phyloP scores from a whole-genome alignment of 2,888 invertebrate species.

The Hipparchia sbordonii region DNA sequence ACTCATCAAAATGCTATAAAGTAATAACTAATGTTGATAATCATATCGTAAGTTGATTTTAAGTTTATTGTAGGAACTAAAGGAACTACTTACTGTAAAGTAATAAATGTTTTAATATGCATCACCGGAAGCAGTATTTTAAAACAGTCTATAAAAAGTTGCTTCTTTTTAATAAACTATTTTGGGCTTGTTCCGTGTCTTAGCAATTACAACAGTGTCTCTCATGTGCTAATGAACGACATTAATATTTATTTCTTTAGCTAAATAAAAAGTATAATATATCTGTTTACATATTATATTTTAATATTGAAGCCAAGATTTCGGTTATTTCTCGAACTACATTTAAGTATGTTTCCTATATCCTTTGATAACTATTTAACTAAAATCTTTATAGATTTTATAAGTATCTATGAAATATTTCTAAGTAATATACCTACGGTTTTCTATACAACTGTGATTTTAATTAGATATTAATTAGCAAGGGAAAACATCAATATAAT shows the following conservation, averaged over 20 bases:
- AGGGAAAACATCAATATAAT: too few species aligned
- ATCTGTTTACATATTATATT: neutral
- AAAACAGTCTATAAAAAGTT: constrained; percentile 52
- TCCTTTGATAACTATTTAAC: neutral
- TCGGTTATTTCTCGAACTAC: neutral
- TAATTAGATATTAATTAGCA: too few species aligned
- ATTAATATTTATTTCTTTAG: neutral
- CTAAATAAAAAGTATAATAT: neutral
- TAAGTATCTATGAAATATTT: too few species aligned
- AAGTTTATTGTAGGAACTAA: neutral
- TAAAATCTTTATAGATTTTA: too few species aligned
- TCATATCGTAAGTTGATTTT: neutral
- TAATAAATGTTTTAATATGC: constrained; percentile 44
- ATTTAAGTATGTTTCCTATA: neutral
- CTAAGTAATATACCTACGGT: too few species aligned
- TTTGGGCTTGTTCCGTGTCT: constrained; percentile 17
- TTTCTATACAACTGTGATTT: too few species aligned
- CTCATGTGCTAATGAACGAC: neutral
- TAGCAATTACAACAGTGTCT: neutral
- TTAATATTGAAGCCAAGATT: neutral
- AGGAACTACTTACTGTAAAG: constrained; percentile 3
- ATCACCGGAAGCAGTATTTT: constrained; percentile 53
- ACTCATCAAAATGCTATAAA: neutral
- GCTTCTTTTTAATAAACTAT: constrained; percentile 31
- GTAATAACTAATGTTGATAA: constrained; percentile 1